Evolutionary conservation across 1,140 invertebrate genomes (phyloP).

Genomic region (Mylabris phalerata): DNA sequence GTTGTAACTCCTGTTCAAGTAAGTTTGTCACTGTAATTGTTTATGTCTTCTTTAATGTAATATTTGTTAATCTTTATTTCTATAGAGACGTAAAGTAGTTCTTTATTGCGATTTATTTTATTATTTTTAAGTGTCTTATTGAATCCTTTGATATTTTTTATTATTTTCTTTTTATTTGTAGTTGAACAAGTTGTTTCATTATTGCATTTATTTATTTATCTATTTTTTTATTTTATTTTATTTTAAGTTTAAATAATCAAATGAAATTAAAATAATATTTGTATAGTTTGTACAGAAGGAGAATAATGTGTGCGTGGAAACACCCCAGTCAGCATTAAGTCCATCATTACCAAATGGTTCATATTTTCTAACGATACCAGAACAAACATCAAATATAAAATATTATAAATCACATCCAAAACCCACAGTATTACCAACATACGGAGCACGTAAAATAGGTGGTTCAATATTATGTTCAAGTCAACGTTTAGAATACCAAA

Average conservation of each 20-base stretch:
- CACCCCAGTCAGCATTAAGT: conserved; percentile 21
- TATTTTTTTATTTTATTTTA: too few species aligned
- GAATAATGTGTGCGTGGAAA: conserved; percentile 26
- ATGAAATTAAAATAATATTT: background rate
- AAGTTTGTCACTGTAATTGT: background rate
- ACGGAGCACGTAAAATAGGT: conserved; percentile 26
- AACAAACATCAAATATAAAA: conserved; percentile 20
- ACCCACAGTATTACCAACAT: conserved; percentile 26
- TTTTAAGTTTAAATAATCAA: too few species aligned
- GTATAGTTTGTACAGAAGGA: conserved; percentile 28
- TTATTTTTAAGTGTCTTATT: background rate
- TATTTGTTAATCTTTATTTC: background rate
- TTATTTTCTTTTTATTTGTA: background rate
- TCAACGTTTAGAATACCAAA: conserved; percentile 26
- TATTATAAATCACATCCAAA: conserved; percentile 33
- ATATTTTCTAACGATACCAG: conserved; percentile 7
- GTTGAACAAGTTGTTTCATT: background rate
- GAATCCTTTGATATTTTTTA: background rate
- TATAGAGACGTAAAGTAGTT: conserved; percentile 2
- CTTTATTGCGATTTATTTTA: background rate
- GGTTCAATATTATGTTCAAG: conserved; percentile 28
- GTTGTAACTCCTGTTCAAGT: conserved; percentile 27
- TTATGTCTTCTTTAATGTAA: too few species aligned
- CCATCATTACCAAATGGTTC: conserved; percentile 6
- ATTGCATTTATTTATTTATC: too few species aligned